Evolutionary conservation across 2,797 vertebrate species (phyloP), one percentile per base, ranked within the genome.

Genomic region (Euthynnus affinis): DNA sequence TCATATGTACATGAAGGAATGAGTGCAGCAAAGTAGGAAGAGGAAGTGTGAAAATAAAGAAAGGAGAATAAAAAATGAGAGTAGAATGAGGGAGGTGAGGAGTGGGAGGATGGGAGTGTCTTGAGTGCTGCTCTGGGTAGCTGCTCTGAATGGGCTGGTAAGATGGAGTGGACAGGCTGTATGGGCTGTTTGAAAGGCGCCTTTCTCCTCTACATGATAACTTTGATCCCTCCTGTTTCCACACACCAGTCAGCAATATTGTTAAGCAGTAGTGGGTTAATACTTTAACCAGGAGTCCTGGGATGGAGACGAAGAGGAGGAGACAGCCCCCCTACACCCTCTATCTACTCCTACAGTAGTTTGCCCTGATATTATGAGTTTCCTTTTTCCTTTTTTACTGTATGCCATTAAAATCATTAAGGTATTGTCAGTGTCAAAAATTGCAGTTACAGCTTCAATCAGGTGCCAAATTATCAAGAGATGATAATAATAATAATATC

Each of bases 211-310:
- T 83, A 96, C 95, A 96, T 92, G 94, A 94, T 93, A 92, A 92
- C 95, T 96, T 96, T 96, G 95, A 96, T 96, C 94, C 91, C 91
- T 86, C 83, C 90, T 91, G 92, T 92, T 92, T 94, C 92, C 89
- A 60, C 93, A 92, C 91, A 95, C 90, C 93, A 95, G 94, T 95
- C 95, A 95, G 95, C 95, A 96, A 95, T 95, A 96, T 92, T 95
- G 94, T 94, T 91, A 84, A 93, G 92, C 92, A 92, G 91, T 87
- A 81, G 89, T 91, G 86, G 92, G 95, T 94, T 96, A 94, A 96
- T 94, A 93, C 90, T 92, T 95, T 87, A 95, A 94, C 94, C 88
- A n/a, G n/a, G 63, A 66, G 85, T 87, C 82, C 75, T 77, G 67
- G 85, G 60, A 78, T 77, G 85, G 52, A 71, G 84, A 86, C 42